Base-by-base conservation (phyloP, 1,140 invertebrate species). In the Lineus longissimus region DNA sequence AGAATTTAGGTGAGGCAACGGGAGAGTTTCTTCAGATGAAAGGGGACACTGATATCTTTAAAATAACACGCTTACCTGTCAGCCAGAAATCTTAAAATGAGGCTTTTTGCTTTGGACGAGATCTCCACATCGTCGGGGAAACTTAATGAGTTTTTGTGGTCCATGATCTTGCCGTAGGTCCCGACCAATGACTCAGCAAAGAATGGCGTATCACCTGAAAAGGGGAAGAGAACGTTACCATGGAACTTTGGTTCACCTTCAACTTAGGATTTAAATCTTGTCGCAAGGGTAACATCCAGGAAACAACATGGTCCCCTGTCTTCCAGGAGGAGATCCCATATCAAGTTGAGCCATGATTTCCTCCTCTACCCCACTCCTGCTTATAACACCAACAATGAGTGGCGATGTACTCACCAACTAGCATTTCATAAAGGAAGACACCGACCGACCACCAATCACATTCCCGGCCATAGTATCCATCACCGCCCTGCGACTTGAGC, bases 371-470 rank as follows among this genome's bases (percentile, higher is more conserved):
- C n/a, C n/a, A n/a, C n/a, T n/a, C n/a, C n/a, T n/a, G n/a, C n/a
- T n/a, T n/a, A n/a, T n/a, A n/a, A n/a, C n/a, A n/a, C n/a, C n/a
- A n/a, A n/a, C n/a, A n/a, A n/a, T n/a, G n/a, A n/a, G n/a, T n/a
- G n/a, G n/a, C n/a, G n/a, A 36, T 7, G 15, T 36, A 36, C 80
- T 78, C 70, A 83, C 83, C 86, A 63, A 97, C 90, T 7, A 98
- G 84, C 95, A 99, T 98, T 85, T 99, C 97, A 82, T 97, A 99
- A 0, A 99, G 85, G 81, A 99, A 95, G 57, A 99, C 95, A 43
- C 97, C 97, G 17, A 99, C 95, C 17, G 94, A 96, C 97, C 97
- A 99, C 94, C 94, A 99, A 84, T 99, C 97, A 82, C 97, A 98
- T 82, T 99, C 96, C 40, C 92, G 84, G 0, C 96, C 95, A 68